Percentiles rank a stretch among this genome's conserved stretches.
Evolutionary conservation across 1,140 invertebrate genomes (phyloP).

Genomic region (Neuroterus valhalla): DNA sequence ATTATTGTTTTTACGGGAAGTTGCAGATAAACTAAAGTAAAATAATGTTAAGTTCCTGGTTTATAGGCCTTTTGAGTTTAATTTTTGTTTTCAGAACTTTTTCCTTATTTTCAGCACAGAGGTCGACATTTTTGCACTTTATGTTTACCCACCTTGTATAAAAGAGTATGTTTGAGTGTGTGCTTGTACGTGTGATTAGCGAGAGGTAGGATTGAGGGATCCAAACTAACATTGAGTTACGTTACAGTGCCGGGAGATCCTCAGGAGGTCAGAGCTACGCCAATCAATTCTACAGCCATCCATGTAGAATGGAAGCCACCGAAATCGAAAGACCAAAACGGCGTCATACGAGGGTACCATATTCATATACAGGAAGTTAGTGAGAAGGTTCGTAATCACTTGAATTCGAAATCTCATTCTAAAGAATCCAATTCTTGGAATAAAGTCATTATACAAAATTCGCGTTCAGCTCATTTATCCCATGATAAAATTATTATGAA

Average conservation of each 20-base stretch:
- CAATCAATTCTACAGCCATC: conserved; percentile 95
- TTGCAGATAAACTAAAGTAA: neutral
- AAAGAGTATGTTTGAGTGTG: conserved; percentile 52
- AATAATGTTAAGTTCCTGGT: conserved; percentile 1
- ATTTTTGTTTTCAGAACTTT: conserved; percentile 30
- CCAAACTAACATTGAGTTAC: conserved; percentile 62
- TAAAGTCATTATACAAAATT: too few species aligned
- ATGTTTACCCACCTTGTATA: conserved; percentile 43
- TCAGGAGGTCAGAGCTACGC: conserved; percentile 88
- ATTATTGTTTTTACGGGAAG: neutral
- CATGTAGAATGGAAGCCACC: conserved; percentile 95
- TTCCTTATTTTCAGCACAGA: conserved; percentile 35
- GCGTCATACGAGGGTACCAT: conserved; percentile 97
- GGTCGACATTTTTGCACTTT: conserved; percentile 45
- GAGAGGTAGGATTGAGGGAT: conserved; percentile 43
- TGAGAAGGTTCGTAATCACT: conserved; percentile 80
- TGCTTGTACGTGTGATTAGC: conserved; percentile 58
- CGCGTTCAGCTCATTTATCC: too few species aligned
- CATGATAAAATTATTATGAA: too few species aligned
- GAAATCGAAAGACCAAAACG: conserved; percentile 91
- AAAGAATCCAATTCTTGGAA: too few species aligned
- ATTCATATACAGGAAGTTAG: conserved; percentile 95
- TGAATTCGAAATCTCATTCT: too few species aligned
- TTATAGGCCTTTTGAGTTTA: conserved; percentile 33
- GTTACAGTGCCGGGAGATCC: conserved; percentile 96